Percentiles rank a stretch among this genome's conserved stretches.
These are phyloP conservation scores for Holotrichia oblita DNA, from an alignment of 1,140 invertebrate genomes.

Conservation along the genomic window DNA sequence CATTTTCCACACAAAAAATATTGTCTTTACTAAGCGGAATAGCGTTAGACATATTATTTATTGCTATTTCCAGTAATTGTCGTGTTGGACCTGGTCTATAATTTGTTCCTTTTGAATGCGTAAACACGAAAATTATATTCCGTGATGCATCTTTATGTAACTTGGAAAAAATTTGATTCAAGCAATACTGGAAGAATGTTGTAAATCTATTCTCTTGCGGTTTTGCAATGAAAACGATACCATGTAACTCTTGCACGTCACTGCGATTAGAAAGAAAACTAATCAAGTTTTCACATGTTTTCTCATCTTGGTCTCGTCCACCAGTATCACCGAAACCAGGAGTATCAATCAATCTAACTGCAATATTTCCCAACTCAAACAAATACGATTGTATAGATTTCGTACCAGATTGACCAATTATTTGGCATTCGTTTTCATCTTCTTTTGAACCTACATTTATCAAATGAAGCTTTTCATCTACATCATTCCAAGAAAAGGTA, in stretches of 20 bases:
- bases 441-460: constrained; percentile 31
- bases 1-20: constrained; percentile 57
- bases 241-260: constrained; percentile 52
- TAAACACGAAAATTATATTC: constrained; percentile 57
- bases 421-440: constrained; percentile 51
- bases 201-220: constrained; percentile 49
- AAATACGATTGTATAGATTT: constrained; percentile 55
- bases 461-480: constrained; percentile 42
- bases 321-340: constrained; percentile 51
- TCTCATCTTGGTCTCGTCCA: constrained; percentile 51
- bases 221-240: constrained; percentile 54
- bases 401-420: constrained; percentile 54
- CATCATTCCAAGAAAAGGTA: constrained; percentile 49
- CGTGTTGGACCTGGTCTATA: constrained; percentile 52
- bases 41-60: constrained; percentile 48
- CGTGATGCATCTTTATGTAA: constrained; percentile 53
- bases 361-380: constrained; percentile 51
- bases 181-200: constrained; percentile 53
- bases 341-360: constrained; percentile 55
- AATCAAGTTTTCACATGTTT: constrained; percentile 53
- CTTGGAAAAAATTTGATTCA: constrained; percentile 52
- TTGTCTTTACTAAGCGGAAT: constrained; percentile 49
- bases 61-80: constrained; percentile 45
- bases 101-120: constrained; percentile 49
- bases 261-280: constrained; percentile 52